Conservation (phyloP, 2,888 invertebrate species). For the Brenthis daphne region DNA sequence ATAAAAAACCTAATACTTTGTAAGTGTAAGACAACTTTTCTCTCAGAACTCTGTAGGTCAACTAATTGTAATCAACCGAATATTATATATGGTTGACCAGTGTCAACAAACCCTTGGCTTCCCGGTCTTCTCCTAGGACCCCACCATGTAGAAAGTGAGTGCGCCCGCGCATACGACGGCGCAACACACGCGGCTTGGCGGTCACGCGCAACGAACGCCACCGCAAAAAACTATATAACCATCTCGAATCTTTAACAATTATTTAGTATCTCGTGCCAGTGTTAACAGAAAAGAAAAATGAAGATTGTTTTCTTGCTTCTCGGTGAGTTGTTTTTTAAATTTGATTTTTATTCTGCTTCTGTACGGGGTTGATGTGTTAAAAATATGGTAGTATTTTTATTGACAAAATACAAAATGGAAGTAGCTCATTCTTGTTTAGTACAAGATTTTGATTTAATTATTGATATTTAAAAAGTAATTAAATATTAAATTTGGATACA, state of each 20-base stretch:
- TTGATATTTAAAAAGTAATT: too few species aligned
- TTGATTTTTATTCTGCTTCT: neutral
- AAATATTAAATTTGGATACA: too few species aligned
- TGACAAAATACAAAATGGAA: too few species aligned
- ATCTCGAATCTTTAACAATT: constrained; percentile 49
- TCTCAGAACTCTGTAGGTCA: neutral
- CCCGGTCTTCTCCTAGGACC: constrained; percentile 64
- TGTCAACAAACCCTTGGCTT: constrained; percentile 75
- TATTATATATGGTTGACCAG: constrained; percentile 39
- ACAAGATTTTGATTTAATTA: too few species aligned
- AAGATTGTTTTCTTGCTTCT: constrained; percentile 63
- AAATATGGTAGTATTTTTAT: too few species aligned
- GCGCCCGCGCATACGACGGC: constrained; percentile 52
- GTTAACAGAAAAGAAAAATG: constrained; percentile 57
- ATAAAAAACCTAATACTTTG: neutral
- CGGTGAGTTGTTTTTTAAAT: constrained; percentile 57
- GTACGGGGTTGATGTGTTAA: too few species aligned
- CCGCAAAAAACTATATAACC: constrained; percentile 51
- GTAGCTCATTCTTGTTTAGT: too few species aligned
- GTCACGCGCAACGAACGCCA: constrained; percentile 70
- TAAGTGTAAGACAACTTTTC: neutral
- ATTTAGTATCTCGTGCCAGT: constrained; percentile 61
- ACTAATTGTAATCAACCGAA: constrained; percentile 35
- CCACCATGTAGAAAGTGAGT: constrained; percentile 80
- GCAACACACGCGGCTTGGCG: constrained; percentile 68